Evolutionary conservation across 2,888 invertebrate species (phyloP).

Genomic region (Philopedon plagiatum): DNA sequence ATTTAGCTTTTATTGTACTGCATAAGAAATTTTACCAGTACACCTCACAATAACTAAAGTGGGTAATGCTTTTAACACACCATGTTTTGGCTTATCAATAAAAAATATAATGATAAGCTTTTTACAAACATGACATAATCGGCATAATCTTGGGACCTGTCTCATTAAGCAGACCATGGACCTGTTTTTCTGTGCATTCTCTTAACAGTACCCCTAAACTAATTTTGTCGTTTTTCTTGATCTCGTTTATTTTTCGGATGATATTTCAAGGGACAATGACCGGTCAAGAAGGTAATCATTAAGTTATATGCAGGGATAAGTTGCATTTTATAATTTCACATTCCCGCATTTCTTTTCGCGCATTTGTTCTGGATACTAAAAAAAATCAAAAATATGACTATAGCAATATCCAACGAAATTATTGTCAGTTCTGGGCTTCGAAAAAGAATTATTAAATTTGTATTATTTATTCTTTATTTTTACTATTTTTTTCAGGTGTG

Average conservation of each 20-base stretch:
- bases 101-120: background rate
- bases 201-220: constrained; percentile 11
- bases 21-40: too few species aligned
- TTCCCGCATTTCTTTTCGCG: background rate
- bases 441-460: too few species aligned
- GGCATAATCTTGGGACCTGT: background rate
- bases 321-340: background rate
- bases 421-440: too few species aligned
- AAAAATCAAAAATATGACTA: too few species aligned
- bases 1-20: too few species aligned
- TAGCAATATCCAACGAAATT: too few species aligned
- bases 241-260: constrained; percentile 9
- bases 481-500: too few species aligned
- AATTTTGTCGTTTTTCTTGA: constrained; percentile 9
- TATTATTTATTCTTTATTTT: too few species aligned
- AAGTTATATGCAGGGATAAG: background rate
- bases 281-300: constrained; percentile 11
- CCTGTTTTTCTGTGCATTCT: background rate
- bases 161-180: constrained; percentile 5
- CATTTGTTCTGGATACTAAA: background rate
- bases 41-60: too few species aligned
- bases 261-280: constrained; percentile 5
- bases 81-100: background rate
- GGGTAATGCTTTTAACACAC: too few species aligned
- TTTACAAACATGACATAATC: constrained; percentile 2